Evolutionary conservation across 2,888 invertebrate species (phyloP).

Genomic region (Cacoxenus indagator): DNA sequence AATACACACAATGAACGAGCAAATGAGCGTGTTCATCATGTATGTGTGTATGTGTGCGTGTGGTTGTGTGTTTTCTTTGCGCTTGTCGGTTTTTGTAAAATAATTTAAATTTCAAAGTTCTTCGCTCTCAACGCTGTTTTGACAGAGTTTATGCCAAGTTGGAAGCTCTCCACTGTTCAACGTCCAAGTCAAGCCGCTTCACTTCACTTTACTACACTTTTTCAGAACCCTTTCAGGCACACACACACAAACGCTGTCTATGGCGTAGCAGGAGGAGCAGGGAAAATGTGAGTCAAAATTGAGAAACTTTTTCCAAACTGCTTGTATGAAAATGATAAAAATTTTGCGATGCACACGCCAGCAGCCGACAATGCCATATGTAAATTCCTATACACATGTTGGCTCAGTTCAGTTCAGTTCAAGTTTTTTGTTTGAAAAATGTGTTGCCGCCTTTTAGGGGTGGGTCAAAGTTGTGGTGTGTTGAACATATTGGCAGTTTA

Average conservation of each 20-base stretch:
- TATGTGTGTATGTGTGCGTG: not conserved
- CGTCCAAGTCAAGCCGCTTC: not conserved
- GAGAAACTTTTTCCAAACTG: conserved; percentile 15
- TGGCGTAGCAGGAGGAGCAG: not conserved
- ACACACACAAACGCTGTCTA: not conserved
- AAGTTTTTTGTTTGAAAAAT: conserved; percentile 39
- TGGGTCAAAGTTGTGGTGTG: conserved; percentile 24
- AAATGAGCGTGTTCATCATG: conserved; percentile 9
- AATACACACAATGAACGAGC: conserved; percentile 4
- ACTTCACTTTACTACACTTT: not conserved
- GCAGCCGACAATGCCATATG: conserved; percentile 7
- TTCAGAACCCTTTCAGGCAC: not conserved
- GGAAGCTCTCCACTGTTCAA: conserved; percentile 34
- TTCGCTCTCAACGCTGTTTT: conserved; percentile 42
- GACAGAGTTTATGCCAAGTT: conserved; percentile 48
- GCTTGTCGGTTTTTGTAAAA: conserved; percentile 33
- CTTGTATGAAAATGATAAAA: conserved; percentile 18
- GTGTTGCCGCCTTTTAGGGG: conserved; percentile 32
- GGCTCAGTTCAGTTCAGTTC: not conserved
- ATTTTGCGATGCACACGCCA: conserved; percentile 2
- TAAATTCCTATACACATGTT: conserved; percentile 51
- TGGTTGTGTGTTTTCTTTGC: conserved; percentile 21
- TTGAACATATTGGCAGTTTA: conserved; percentile 58
- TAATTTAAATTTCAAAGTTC: conserved; percentile 45
- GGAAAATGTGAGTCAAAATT: not conserved